These are phyloP conservation scores for Antrozous pallidus DNA, from an alignment of 2,797 vertebrate species.

Conservation along the genomic window DNA sequence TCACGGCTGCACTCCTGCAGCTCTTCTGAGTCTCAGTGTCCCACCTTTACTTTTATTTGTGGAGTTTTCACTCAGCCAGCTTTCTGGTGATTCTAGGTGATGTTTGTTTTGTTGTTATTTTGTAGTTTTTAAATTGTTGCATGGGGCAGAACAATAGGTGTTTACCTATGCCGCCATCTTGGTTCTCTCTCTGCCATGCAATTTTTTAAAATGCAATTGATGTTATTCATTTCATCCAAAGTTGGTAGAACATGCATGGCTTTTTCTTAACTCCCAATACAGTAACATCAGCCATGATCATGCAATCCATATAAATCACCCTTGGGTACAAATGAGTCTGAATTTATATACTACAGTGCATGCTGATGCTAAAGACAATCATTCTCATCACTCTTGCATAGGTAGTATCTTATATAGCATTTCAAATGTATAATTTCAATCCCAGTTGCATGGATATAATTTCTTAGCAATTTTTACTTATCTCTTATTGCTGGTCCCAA, in stretches of 20 bases:
- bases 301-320: slow-evolving; percentile 14
- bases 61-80: too few relatives aligned
- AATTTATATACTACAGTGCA: background rate
- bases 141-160: too few relatives aligned
- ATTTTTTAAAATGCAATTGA: background rate
- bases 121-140: too few relatives aligned
- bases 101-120: too few relatives aligned
- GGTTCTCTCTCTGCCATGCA: too few relatives aligned
- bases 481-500: background rate
- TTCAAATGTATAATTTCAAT: slow-evolving; percentile 4
- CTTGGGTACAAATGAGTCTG: background rate
- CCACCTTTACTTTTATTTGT: too few relatives aligned
- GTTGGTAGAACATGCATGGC: slow-evolving; percentile 34
- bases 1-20: too few relatives aligned
- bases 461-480: slow-evolving; percentile 44
- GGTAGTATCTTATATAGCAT: background rate
- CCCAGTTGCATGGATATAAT: background rate
- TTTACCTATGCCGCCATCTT: too few relatives aligned
- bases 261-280: background rate
- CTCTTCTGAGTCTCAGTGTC: too few relatives aligned
- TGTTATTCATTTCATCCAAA: slow-evolving; percentile 25
- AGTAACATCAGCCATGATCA: background rate
- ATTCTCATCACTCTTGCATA: background rate
- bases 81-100: too few relatives aligned
- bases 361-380: slow-evolving; percentile 10